Conservation (phyloP, 2,113 vertebrate genomes). For the Mixornis gularis region DNA sequence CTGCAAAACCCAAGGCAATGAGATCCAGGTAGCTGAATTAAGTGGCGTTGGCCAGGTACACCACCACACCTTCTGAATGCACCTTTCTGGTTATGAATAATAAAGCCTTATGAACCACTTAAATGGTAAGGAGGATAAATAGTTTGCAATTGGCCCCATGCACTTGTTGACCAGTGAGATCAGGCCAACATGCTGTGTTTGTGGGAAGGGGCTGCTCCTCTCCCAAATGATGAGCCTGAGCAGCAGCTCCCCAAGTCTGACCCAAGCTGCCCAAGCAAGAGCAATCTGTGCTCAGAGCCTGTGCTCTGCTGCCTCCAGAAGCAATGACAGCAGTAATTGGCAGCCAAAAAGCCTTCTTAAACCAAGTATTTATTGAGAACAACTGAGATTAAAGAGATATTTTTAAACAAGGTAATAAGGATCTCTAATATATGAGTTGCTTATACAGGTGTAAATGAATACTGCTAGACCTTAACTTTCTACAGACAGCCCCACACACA, state of each 20-base stretch:
- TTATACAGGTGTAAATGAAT: not conserved
- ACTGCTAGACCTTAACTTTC: not conserved
- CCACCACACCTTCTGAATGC: not conserved
- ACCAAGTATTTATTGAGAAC: not conserved
- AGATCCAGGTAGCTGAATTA: slow-evolving; percentile 10
- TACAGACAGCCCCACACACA: not conserved
- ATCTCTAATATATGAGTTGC: not conserved
- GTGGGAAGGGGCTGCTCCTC: not conserved
- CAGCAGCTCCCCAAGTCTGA: not conserved
- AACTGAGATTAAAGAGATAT: not conserved
- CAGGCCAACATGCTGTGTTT: not conserved
- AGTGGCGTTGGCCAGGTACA: accelerated
- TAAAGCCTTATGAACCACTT: not conserved
- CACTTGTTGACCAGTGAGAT: not conserved
- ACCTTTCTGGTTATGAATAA: not conserved
- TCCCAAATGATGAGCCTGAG: not conserved
- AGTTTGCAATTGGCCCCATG: not conserved
- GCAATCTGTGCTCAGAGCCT: not conserved
- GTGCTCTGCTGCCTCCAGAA: not conserved
- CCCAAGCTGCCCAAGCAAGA: not conserved
- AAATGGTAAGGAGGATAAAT: not conserved
- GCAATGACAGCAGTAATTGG: not conserved
- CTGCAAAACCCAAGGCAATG: slow-evolving; percentile 20
- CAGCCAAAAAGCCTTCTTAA: not conserved
- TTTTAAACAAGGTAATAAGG: not conserved